Conservation (phyloP, 1,140 invertebrate species). For the Neuroterus valhalla region DNA sequence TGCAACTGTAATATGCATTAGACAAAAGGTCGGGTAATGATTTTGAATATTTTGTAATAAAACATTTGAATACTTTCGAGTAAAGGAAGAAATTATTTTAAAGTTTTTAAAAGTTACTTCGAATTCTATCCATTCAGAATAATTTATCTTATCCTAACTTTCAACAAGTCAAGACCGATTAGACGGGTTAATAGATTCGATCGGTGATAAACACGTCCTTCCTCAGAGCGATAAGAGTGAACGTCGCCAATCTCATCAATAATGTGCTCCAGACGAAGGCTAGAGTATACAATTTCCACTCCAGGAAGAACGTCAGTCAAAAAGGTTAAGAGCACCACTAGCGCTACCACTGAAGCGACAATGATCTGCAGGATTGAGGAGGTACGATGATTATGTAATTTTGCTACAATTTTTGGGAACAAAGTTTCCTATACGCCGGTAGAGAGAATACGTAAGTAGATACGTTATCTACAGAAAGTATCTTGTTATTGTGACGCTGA, state of each 20-base stretch:
- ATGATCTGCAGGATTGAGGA: conserved; percentile 59
- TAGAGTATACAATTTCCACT: conserved; percentile 26
- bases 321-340: conserved; percentile 37
- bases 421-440: no score
- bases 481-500: no score
- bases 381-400: no score
- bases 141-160: conserved; percentile 2
- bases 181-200: conserved; percentile 49
- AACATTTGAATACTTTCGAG: no score
- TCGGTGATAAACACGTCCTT: conserved; percentile 53
- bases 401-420: no score
- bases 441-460: no score
- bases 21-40: no score
- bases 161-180: conserved; percentile 31
- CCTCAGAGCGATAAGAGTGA: conserved; percentile 46
- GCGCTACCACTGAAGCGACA: conserved; percentile 36
- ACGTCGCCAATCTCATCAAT: conserved; percentile 49
- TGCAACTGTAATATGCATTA: no score
- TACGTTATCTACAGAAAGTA: no score
- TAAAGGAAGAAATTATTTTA: not conserved
- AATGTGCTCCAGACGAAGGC: conserved; percentile 36
- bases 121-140: not conserved
- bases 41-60: no score
- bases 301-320: not conserved
- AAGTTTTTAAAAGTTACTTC: not conserved